Percentiles rank a stretch among this genome's conserved stretches.
Conservation (phyloP, 1,140 invertebrate species). For the Parasteatoda tepidariorum region DNA sequence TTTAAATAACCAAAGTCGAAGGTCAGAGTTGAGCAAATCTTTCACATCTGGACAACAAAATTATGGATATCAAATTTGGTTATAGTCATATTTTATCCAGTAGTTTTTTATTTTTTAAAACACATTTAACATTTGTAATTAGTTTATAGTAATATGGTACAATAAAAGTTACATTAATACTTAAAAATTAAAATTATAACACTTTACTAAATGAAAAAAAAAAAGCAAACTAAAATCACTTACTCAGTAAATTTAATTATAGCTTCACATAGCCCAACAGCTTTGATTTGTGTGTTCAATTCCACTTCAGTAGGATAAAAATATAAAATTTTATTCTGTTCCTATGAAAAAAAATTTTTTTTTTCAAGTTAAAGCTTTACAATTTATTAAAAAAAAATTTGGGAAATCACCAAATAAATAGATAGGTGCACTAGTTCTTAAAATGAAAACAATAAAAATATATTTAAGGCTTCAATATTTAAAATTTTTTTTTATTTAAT, state of each 20-base stretch:
- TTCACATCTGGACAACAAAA: too few species aligned
- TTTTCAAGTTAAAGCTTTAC: too few species aligned
- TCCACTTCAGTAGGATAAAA: conserved; percentile 84
- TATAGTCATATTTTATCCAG: background rate
- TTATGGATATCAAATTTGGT: background rate
- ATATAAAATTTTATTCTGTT: conserved; percentile 89
- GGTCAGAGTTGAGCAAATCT: too few species aligned
- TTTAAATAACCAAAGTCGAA: too few species aligned
- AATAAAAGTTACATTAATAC: background rate
- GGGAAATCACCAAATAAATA: background rate
- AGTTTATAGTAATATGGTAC: background rate
- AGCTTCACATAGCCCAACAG: conserved; percentile 90
- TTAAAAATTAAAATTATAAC: background rate
- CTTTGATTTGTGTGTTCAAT: conserved; percentile 85
- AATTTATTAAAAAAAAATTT: background rate
- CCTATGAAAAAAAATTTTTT: conserved; percentile 76
- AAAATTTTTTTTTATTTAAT: background rate
- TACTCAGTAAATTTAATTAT: conserved; percentile 93
- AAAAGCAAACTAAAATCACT: conserved; percentile 65
- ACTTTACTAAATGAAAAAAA: background rate
- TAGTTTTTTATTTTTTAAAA: too few species aligned
- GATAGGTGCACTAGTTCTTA: background rate
- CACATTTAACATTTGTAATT: background rate
- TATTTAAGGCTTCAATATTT: background rate
- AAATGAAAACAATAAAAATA: background rate